Evolutionary conservation across 2,113 vertebrate species (phyloP).

Genomic region (Lipophrys pholis): DNA sequence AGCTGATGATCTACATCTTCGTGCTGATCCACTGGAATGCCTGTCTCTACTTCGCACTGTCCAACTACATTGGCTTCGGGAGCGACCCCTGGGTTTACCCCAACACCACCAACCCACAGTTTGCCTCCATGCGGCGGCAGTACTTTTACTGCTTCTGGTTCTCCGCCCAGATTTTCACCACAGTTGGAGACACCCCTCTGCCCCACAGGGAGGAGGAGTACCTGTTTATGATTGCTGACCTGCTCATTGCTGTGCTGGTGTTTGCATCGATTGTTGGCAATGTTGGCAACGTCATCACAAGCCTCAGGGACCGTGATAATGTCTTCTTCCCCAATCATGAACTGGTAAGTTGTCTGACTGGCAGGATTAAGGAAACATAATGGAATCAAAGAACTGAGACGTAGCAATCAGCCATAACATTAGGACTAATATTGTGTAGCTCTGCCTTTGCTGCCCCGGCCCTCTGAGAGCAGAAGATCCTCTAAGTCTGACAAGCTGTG

Average conservation of each 20-base stretch:
- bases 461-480: no score
- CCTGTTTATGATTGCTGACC: conserved; percentile 89
- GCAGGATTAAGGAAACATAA: neutral
- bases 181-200: conserved; percentile 86
- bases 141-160: conserved; percentile 96
- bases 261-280: conserved; percentile 93
- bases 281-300: conserved; percentile 87
- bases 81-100: conserved; percentile 91
- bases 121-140: conserved; percentile 80
- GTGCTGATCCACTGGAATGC: conserved; percentile 92
- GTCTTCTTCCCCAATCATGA: conserved; percentile 89
- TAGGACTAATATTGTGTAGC: no score
- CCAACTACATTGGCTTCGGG: conserved; percentile 87
- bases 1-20: conserved; percentile 91
- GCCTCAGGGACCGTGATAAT: conserved; percentile 82
- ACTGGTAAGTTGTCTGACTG: conserved; percentile 73
- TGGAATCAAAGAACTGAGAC: no score
- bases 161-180: conserved; percentile 90
- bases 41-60: conserved; percentile 92
- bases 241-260: conserved; percentile 92
- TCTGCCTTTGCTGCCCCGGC: no score
- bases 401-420: no score
- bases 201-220: conserved; percentile 86
- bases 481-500: no score
- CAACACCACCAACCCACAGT: conserved; percentile 77